phyloP scores from a whole-genome alignment of 2,888 invertebrate genomes.

The Aphidoletes aphidimyza region DNA sequence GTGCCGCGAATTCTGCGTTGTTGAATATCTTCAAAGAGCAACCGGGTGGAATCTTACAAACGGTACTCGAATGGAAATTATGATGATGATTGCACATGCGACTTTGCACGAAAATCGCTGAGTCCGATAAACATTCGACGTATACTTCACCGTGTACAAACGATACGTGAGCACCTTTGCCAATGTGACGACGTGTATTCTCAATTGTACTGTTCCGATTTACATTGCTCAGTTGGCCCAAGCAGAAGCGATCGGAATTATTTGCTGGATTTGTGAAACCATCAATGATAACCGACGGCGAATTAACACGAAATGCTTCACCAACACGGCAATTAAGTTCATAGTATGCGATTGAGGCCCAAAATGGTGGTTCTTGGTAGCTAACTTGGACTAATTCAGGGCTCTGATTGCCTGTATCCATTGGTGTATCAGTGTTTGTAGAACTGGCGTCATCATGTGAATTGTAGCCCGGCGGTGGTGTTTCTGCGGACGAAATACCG shows the following conservation, averaged over 20 bases:
- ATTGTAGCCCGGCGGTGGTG: conserved; percentile 94
- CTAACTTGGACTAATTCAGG: conserved; percentile 72
- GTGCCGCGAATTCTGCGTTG: conserved; percentile 95
- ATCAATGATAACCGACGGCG: conserved; percentile 94
- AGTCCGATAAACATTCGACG: conserved; percentile 96
- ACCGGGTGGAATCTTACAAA: conserved; percentile 97
- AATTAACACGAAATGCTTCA: conserved; percentile 87
- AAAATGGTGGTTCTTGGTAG: conserved; percentile 92
- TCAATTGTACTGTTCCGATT: conserved; percentile 99
- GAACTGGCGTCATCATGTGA: conserved; percentile 88
- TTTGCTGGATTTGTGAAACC: conserved; percentile 96
- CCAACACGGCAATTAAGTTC: conserved; percentile 98
- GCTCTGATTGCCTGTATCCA: conserved; percentile 80
- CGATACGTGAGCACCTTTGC: conserved; percentile 94
- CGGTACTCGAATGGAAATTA: conserved; percentile 98
- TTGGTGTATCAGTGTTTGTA: no score
- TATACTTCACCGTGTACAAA: conserved; percentile 98
- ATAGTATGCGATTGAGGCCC: conserved; percentile 99
- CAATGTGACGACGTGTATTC: conserved; percentile 97
- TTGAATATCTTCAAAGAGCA: conserved; percentile 99
- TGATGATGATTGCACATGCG: conserved; percentile 98
- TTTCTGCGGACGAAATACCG: conserved; percentile 76
- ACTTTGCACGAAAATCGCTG: conserved; percentile 98
- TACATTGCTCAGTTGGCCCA: conserved; percentile 97
- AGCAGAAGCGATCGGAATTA: conserved; percentile 94